Base-by-base conservation (phyloP, 2,113 vertebrate species). In the Ictalurus punctatus region DNA sequence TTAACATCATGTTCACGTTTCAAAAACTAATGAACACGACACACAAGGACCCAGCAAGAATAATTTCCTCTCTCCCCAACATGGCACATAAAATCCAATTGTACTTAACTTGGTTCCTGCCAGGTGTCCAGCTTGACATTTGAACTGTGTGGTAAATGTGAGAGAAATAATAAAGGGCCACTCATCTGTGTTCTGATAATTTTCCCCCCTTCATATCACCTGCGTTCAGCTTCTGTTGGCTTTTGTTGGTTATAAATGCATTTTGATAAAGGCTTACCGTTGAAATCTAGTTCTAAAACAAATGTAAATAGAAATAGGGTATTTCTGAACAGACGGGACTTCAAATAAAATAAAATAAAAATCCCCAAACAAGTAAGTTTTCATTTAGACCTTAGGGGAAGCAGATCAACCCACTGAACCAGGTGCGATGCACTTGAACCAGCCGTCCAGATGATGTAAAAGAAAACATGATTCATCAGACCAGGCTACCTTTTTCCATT, bases 151-250 rank as follows among this genome's bases (percentile, higher is more conserved):
- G 48, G 58, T 78, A 61, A 58, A 52, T 4, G 17, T 65, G 48
- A 84, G 80, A 23, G 30, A 85, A 78, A 65, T 34, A 34, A 34
- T 34, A 34, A 34, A 34, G 54, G 40, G 44, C 83, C 71, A 74
- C 83, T 86, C 71, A 88, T 83, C 81, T 83, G 40, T 59, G 63
- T 78, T 87, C 65, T 85, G 30, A 87, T 87, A 27, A 78, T 37
- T 63, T 44, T 78, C 83, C 84, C 1, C 19, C 37, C 37, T 17
- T 87, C 76, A 54, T 71, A 83, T 86, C 61, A 65, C 73, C 27
- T 83, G 19, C 67, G 73, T 80, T 40, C 56, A 37, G 83, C 37
- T 90, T 74, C 54, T 44, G 13, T 86, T 63, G 76, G 71, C 73
- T 73, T 52, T 74, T 61, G 27, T 63, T 85, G 74, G 61, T 69